Percentiles rank a stretch among this genome's conserved stretches.
Evolutionary conservation across 2,888 invertebrate genomes (phyloP).

Genomic region (Pristionchus fissidentatus): DNA sequence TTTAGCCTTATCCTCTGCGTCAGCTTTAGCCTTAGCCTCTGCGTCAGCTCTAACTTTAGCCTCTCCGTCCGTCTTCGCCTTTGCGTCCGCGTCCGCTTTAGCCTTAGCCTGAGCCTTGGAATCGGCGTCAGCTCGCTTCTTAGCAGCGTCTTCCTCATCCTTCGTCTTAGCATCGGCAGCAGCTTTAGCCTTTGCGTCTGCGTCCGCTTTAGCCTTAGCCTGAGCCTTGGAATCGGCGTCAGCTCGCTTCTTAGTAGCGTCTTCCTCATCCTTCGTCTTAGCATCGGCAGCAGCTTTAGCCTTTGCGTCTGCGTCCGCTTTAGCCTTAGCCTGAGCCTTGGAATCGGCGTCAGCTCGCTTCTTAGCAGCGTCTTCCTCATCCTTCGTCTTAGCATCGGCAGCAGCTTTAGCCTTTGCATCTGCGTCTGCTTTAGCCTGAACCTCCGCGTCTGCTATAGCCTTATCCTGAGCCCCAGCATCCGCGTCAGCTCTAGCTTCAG

Average conservation of each 20-base stretch:
- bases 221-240: not conserved
- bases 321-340: not conserved
- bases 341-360: slow-evolving; percentile 12
- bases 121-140: slow-evolving; percentile 48
- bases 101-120: slow-evolving; percentile 48
- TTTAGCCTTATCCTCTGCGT: slow-evolving; percentile 47
- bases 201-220: slow-evolving; percentile 8
- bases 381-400: not conserved
- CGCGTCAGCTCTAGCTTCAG: slow-evolving; percentile 31
- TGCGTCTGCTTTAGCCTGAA: not conserved
- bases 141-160: slow-evolving; percentile 42
- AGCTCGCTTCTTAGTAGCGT: not conserved
- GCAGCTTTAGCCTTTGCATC: not conserved
- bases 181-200: not conserved
- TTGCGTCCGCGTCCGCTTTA: slow-evolving; percentile 43
- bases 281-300: not conserved
- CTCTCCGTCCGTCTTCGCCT: slow-evolving; percentile 47
- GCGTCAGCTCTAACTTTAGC: slow-evolving; percentile 31
- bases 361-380: not conserved
- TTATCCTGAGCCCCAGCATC: not conserved
- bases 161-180: slow-evolving; percentile 35
- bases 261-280: not conserved
- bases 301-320: not conserved
- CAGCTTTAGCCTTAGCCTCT: slow-evolving; percentile 46
- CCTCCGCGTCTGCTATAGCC: not conserved